A percentile compares a stretch with the other conserved stretches of the same genome.
These are phyloP conservation scores for Limulus polyphemus DNA, from an alignment of 2,888 invertebrate species.

Conservation along the genomic window DNA sequence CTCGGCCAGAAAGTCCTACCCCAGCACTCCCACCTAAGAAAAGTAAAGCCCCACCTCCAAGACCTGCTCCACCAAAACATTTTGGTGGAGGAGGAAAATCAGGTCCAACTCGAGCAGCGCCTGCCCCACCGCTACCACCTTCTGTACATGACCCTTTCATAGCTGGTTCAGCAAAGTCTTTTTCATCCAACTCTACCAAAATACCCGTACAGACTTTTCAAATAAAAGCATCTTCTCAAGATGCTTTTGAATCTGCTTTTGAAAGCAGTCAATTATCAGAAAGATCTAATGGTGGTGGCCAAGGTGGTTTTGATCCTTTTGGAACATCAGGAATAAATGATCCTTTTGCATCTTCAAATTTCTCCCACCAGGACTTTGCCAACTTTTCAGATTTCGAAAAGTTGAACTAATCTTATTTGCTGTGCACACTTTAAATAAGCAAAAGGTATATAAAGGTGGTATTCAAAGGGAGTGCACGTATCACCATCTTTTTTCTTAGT, in stretches of 20 bases:
- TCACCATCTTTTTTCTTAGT: too few species aligned
- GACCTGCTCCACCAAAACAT: slow-evolving; percentile 49
- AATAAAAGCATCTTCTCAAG: slow-evolving; percentile 7
- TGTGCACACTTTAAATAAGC: too few species aligned
- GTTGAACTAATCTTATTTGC: slow-evolving; percentile 16
- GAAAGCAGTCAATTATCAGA: slow-evolving; percentile 3
- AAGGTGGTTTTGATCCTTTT: slow-evolving; percentile 3
- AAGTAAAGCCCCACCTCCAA: slow-evolving; percentile 71
- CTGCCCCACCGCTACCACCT: slow-evolving; percentile 18
- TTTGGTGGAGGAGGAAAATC: slow-evolving; percentile 11
- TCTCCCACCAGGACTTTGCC: slow-evolving; percentile 22
- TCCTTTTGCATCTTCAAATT: slow-evolving; percentile 8
- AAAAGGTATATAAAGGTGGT: too few species aligned
- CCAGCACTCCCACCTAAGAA: slow-evolving; percentile 55
- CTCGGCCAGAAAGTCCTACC: slow-evolving; percentile 32
- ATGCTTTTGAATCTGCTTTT: slow-evolving; percentile 10
- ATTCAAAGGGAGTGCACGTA: too few species aligned
- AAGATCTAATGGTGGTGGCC: neutral
- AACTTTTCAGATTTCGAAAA: slow-evolving; percentile 28
- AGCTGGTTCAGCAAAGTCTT: slow-evolving; percentile 11
- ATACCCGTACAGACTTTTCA: neutral
- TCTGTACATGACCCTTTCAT: neutral
- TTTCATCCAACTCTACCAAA: neutral
- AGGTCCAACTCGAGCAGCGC: slow-evolving; percentile 25
- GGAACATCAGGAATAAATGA: neutral